Conservation (phyloP, 2,888 invertebrate species). For the Fragum sueziense region DNA sequence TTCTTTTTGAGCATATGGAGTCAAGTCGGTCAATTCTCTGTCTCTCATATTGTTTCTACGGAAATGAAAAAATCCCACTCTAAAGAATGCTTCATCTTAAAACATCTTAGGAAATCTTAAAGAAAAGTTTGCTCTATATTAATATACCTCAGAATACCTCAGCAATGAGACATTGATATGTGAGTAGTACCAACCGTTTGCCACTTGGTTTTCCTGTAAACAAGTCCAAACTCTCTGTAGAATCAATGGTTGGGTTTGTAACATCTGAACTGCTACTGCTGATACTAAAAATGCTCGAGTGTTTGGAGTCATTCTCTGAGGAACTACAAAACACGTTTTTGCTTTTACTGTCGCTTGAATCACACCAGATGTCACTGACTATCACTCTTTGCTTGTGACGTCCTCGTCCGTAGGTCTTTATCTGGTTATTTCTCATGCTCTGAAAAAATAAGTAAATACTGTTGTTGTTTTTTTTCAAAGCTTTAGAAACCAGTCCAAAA, state of each 20-base stretch:
- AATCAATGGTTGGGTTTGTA: constrained; percentile 19
- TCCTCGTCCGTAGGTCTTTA: constrained; percentile 71
- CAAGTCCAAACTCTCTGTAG: constrained; percentile 21
- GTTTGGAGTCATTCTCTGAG: constrained; percentile 50
- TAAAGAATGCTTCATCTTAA: no score
- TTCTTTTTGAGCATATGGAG: no score
- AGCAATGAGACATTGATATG: no score
- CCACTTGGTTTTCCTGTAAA: neutral
- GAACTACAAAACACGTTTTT: constrained; percentile 60
- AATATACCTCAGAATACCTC: no score
- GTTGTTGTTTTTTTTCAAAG: no score
- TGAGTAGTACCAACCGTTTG: neutral
- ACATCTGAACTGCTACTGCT: constrained; percentile 45
- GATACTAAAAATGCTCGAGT: constrained; percentile 39
- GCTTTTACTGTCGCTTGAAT: constrained; percentile 58
- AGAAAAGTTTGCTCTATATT: no score
- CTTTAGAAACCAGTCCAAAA: no score
- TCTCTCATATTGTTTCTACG: no score
- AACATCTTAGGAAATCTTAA: no score
- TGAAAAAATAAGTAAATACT: neutral
- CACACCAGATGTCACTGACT: constrained; percentile 64
- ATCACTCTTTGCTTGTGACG: constrained; percentile 68
- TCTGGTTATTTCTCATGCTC: neutral
- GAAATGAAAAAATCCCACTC: no score
- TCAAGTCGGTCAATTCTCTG: no score